Evolutionary conservation across 2,797 vertebrate species (phyloP), one percentile per base, ranked within the genome.

Genomic region (Botia kubotai): DNA sequence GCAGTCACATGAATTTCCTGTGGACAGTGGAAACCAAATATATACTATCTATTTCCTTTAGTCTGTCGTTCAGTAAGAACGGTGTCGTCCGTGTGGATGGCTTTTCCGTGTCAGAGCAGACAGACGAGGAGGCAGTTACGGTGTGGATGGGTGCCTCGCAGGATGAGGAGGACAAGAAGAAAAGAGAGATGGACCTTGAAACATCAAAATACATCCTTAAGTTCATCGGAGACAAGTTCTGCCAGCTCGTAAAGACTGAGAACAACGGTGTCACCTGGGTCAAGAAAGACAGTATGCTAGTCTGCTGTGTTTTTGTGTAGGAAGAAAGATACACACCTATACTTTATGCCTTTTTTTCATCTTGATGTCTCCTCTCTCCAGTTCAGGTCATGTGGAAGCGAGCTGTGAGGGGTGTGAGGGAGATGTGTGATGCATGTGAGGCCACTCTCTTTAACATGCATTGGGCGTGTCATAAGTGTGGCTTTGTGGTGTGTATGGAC

Each of bases 401-500:
- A 87, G 97, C 98, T 0, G 98, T 99, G 73, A 94, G 97, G 86
- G 98, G 98, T 52, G 98, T 99, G 79, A 95, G 98, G 85, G 98
- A 99, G 93, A 99, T 99, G 98, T 99, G 98, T 83, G 98, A 99
- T 78, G 97, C 98, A 7, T 99, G 98, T 67, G 98, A 99, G 91
- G 98, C 98, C 68, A 99, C 98, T 0, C 93, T 99, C 89, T 99
- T 99, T 91, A 99, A 99, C 91, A 96, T 99, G 87, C 98, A 99
- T 5, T 99, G 98, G 98, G 98, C 98, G 85, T 99, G 98, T 95
- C 98, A 98, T 88, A 99, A 99, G 89, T 99, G 98, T 90, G 98
- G 98, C 89, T 99, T 99, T 88, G 98, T 99, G 79, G 98, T 99
- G 85, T 99, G 98, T 90, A 91, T 99, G 82, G 98, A 99, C 92